phyloP scores from a whole-genome alignment of 2,113 vertebrate genomes.

The Shinisaurus crocodilurus region DNA sequence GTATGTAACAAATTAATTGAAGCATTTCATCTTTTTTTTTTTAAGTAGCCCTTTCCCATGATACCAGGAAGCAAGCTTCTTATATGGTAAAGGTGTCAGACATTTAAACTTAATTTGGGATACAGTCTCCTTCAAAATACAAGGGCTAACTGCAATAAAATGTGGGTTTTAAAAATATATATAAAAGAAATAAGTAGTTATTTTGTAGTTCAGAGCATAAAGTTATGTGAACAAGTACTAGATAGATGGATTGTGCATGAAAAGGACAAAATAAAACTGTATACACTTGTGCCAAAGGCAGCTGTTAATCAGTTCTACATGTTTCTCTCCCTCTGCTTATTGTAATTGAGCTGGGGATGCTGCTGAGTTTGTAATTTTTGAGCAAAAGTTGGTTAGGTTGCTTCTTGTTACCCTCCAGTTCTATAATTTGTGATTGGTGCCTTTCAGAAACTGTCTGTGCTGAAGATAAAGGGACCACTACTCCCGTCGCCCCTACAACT shows the following conservation, averaged over 20 bases:
- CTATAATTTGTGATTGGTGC: neutral
- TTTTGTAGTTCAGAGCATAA: neutral
- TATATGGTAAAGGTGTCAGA: neutral
- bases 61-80: neutral
- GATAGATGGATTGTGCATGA: too few relatives aligned
- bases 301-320: neutral
- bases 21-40: neutral
- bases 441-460: constrained; percentile 83
- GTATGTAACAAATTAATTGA: neutral
- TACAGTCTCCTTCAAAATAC: neutral
- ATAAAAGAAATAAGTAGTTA: too few relatives aligned
- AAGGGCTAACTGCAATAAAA: neutral
- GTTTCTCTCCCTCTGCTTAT: neutral
- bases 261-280: neutral
- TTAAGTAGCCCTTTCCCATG: neutral
- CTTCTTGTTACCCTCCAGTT: neutral
- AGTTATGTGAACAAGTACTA: neutral
- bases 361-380: neutral
- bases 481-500: constrained; percentile 38
- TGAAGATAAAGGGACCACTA: constrained; percentile 76
- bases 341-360: neutral
- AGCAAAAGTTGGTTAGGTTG: neutral
- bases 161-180: too few relatives aligned
- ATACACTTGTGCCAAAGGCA: neutral
- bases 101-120: neutral